These are phyloP conservation scores for Drosophila pegasa DNA, from an alignment of 2,888 invertebrate species.

Conservation along the genomic window DNA sequence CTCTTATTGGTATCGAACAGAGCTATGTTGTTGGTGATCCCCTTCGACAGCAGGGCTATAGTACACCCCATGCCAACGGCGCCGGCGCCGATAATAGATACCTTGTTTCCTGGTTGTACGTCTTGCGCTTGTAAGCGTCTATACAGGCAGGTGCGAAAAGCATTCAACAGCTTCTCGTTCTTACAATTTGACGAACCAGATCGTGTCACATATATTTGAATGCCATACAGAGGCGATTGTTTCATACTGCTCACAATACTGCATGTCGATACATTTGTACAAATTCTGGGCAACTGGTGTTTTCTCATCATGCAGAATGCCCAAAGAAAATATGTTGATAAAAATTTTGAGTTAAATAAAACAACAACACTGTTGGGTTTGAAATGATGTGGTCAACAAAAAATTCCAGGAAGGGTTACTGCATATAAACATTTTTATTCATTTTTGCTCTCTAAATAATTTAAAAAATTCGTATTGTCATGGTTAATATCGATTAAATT, in stretches of 20 bases:
- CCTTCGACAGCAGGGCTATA: conserved; percentile 91
- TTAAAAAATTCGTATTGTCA: neutral
- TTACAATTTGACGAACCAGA: neutral
- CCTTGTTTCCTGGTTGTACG: conserved; percentile 86
- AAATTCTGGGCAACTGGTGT: neutral
- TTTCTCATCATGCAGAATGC: neutral
- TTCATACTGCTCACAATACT: no score
- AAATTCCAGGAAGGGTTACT: neutral
- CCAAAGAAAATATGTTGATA: no score
- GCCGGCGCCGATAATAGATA: conserved; percentile 93
- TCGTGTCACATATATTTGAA: neutral
- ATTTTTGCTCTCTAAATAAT: neutral
- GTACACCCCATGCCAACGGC: conserved; percentile 95
- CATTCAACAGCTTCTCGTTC: conserved; percentile 1
- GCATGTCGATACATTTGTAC: neutral
- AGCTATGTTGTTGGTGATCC: conserved; percentile 90
- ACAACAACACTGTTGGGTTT: neutral
- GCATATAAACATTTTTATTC: neutral
- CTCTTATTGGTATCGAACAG: conserved; percentile 91
- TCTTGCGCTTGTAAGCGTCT: conserved; percentile 23
- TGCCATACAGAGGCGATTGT: neutral
- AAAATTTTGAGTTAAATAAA: neutral
- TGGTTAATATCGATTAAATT: neutral
- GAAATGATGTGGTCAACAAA: neutral
- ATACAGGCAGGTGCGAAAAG: conserved; percentile 33